phyloP scores from a whole-genome alignment of 2,113 vertebrate species.

The Meles meles region DNA sequence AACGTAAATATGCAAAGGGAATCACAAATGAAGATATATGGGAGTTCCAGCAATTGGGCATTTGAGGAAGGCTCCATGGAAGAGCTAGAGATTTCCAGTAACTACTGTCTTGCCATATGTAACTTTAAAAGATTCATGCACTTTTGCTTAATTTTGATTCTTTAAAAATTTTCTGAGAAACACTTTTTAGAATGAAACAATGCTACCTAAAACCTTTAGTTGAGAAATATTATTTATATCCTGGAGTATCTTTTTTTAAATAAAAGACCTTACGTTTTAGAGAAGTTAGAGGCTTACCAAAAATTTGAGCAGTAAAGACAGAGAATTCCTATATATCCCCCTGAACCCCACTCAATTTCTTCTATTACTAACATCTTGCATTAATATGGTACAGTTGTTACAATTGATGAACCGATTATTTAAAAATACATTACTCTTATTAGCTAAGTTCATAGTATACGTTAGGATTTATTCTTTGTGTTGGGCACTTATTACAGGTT shows the following conservation, averaged over 20 bases:
- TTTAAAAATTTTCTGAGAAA: conserved; percentile 37
- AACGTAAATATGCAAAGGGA: background rate
- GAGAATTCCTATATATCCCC: background rate
- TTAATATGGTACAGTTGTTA: background rate
- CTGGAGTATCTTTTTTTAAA: background rate
- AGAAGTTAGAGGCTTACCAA: background rate
- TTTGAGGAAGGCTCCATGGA: background rate
- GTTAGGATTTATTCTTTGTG: background rate
- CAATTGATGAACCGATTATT: background rate
- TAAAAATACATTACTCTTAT: background rate
- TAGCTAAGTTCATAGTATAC: background rate
- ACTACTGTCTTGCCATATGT: background rate
- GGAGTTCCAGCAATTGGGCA: background rate
- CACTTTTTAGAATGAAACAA: background rate
- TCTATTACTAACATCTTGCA: no score
- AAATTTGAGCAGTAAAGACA: background rate
- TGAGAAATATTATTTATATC: conserved; percentile 15
- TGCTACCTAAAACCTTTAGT: background rate
- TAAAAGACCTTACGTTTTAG: background rate
- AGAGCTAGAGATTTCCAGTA: background rate
- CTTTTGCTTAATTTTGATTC: background rate
- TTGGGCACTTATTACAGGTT: background rate
- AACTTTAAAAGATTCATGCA: background rate
- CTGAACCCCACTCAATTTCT: background rate
- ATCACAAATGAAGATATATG: background rate